Percentiles rank a stretch among this genome's conserved stretches.
phyloP scores from a whole-genome alignment of 1,140 invertebrate genomes.

The Chlorops oryzae region DNA sequence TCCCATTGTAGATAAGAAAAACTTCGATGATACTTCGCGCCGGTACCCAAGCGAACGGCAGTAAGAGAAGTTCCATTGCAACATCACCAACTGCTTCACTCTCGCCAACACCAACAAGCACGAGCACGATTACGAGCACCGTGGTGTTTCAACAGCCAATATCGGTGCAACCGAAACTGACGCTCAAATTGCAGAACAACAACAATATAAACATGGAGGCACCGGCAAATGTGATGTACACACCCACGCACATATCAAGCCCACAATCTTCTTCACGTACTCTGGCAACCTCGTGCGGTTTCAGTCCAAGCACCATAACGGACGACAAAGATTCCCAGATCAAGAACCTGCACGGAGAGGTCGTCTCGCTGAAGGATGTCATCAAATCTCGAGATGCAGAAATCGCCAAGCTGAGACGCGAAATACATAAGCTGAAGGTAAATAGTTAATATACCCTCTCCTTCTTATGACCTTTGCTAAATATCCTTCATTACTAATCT shows the following conservation, averaged over 20 bases:
- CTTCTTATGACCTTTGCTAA: no score
- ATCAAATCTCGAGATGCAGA: constrained; percentile 16
- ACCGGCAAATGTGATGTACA: neutral
- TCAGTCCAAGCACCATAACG: constrained; percentile 11
- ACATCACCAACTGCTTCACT: neutral
- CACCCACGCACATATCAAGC: constrained; percentile 3
- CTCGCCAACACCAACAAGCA: neutral
- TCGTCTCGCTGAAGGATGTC: constrained; percentile 16
- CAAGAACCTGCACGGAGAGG: constrained; percentile 14
- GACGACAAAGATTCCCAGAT: constrained; percentile 17
- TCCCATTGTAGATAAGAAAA: constrained; percentile 20
- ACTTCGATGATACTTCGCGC: constrained; percentile 17
- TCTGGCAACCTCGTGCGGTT: constrained; percentile 15
- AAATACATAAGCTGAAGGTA: constrained; percentile 22
- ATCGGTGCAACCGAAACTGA: neutral
- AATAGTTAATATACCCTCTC: no score
- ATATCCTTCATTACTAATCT: no score
- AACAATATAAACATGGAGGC: constrained; percentile 1
- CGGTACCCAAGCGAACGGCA: neutral
- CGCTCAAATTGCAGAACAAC: no score
- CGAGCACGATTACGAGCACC: neutral
- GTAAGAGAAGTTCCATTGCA: neutral
- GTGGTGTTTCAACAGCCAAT: neutral
- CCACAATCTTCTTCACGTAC: constrained; percentile 12
- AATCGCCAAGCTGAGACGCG: constrained; percentile 14